Evolutionary conservation across 2,888 invertebrate species (phyloP), one percentile per base, ranked within the genome.

Genomic region (Phaedon cochleariae): DNA sequence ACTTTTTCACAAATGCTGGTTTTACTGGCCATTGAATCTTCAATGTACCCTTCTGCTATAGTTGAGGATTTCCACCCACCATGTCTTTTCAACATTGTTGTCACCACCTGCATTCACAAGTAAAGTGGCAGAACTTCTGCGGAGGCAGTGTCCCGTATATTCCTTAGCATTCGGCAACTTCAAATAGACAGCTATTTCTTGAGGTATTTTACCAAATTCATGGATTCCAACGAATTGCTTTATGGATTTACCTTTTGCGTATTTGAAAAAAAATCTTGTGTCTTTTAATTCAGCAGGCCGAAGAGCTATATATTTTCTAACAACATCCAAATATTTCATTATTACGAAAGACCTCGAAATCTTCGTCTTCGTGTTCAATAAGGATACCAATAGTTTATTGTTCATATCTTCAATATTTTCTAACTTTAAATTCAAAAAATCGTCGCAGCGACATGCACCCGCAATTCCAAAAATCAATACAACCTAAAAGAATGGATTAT

Each of bases 131-230:
- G 41, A 41, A 41, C n/a, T 41, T 41, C 41, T 41, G n/a, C 41
- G 17, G 41, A 41, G 41, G 17, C 26, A 52, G 52, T 52, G 52
- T 52, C 52, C 52, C 20, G 22, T 52, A 21, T 52, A 41, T 52
- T 52, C 52, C 26, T 52, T 22, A 52, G 52, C 26, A 22, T 52
- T 22, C 52, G 52, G 52, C 52, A 52, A 52, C 26, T 22, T 52
- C 22, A 52, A 52, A 52, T 52, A 52, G 52, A 52, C 52, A 52
- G 22, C 22, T 12, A 52, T 52, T 52, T 52, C 52, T 52, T 52
- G 52, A 22, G 52, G 22, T 52, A 52, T 22, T 22, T 22, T 52
- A 52, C 52, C 52, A 52, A 52, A 52, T 52, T 52, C 21, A 52
- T 52, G 20, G 52, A 26, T 20, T 22, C 52, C 52, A 26, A 52